phyloP scores from a whole-genome alignment of 2,113 vertebrate genomes.

The Procapra przewalskii region DNA sequence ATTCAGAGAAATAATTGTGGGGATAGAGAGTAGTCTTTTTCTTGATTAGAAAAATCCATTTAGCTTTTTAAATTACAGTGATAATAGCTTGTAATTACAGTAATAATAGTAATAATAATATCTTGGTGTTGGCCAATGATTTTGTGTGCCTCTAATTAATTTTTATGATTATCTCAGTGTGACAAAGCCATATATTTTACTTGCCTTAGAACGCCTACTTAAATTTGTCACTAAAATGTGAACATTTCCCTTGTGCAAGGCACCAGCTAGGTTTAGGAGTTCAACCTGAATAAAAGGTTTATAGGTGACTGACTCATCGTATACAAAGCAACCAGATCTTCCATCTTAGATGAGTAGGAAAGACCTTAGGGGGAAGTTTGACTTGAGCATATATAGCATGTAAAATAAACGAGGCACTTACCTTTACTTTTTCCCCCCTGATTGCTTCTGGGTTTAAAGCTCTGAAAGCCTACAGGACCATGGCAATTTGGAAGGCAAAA shows the following conservation, averaged over 20 bases:
- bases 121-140: conserved; percentile 57
- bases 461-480: not conserved
- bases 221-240: not conserved
- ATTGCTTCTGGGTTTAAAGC: not conserved
- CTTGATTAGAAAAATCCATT: conserved; percentile 65
- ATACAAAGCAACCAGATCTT: not conserved
- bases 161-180: conserved; percentile 50
- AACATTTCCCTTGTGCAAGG: not conserved
- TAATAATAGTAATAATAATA: conserved; percentile 51
- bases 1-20: conserved; percentile 58
- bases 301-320: not conserved
- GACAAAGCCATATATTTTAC: conserved; percentile 44
- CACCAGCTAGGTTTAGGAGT: not conserved
- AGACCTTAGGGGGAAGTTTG: not conserved
- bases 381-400: not conserved
- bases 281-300: not conserved
- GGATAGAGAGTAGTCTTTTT: conserved; percentile 51
- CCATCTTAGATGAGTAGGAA: not conserved
- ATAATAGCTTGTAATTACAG: conserved; percentile 56
- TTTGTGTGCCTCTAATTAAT: conserved; percentile 53
- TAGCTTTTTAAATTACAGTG: conserved; percentile 54
- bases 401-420: not conserved
- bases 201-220: conserved; percentile 26
- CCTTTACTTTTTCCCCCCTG: not conserved
- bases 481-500: not conserved